These are phyloP conservation scores for Ernsta delagoae DNA, from an alignment of 2,888 invertebrate species.

Conservation along the genomic window DNA sequence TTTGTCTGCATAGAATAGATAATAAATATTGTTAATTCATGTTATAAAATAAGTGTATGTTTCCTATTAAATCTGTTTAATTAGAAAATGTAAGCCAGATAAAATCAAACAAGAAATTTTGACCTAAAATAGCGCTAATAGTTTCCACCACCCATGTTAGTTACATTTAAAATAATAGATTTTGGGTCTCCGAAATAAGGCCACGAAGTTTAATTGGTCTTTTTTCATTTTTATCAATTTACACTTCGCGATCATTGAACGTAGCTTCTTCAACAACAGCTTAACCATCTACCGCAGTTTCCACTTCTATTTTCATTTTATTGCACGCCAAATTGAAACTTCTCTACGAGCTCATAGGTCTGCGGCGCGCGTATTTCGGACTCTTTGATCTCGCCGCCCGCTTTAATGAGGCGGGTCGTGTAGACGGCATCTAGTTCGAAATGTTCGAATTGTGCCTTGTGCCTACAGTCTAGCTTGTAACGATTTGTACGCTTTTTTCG, in stretches of 20 bases:
- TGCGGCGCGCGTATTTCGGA: conserved; percentile 80
- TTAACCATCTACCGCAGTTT: conserved; percentile 16
- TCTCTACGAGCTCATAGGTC: conserved; percentile 64
- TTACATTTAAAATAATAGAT: no score
- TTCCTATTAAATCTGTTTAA: no score
- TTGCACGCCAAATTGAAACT: conserved; percentile 44
- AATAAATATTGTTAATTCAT: neutral
- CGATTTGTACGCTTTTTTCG: conserved; percentile 63
- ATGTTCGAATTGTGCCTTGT: conserved; percentile 55
- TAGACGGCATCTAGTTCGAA: conserved; percentile 76
- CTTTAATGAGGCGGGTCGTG: conserved; percentile 78
- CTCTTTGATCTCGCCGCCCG: conserved; percentile 87
- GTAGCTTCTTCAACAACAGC: neutral
- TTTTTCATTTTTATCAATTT: neutral
- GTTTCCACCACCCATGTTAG: no score
- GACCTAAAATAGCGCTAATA: no score
- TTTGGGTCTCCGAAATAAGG: neutral
- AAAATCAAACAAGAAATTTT: no score
- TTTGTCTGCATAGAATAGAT: neutral
- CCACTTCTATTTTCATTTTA: conserved; percentile 35
- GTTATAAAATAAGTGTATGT: neutral
- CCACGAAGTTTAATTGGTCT: conserved; percentile 10
- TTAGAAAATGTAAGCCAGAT: no score
- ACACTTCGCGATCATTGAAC: neutral
- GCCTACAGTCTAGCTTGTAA: conserved; percentile 61